Conservation (phyloP, 2,797 vertebrate genomes). For the Aeoliscus strigatus region DNA sequence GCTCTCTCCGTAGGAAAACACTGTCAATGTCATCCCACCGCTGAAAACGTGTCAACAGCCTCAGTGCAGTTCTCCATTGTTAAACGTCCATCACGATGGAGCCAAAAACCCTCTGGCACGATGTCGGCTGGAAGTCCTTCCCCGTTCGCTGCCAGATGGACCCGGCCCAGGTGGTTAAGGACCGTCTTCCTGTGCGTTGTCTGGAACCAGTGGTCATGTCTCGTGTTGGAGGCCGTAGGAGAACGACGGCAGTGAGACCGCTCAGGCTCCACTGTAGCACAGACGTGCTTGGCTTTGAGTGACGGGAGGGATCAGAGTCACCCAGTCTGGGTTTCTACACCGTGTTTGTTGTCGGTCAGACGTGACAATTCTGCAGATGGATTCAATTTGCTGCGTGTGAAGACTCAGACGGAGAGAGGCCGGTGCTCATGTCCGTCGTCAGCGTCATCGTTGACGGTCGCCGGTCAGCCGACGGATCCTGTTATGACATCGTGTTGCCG, state of each 20-base stretch:
- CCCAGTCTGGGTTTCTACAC: slow-evolving; percentile 30
- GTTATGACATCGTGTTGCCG: slow-evolving; percentile 42
- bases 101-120: slow-evolving; percentile 48
- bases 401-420: slow-evolving; percentile 28
- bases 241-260: slow-evolving; percentile 18
- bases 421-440: slow-evolving; percentile 59
- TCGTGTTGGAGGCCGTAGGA: slow-evolving; percentile 17
- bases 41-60: slow-evolving; percentile 7
- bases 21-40: slow-evolving; percentile 1
- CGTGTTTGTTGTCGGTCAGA: slow-evolving; percentile 12
- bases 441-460: slow-evolving; percentile 54
- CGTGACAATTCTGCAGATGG: slow-evolving; percentile 52
- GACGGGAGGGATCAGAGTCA: slow-evolving; percentile 31
- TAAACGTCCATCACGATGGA: slow-evolving; percentile 45
- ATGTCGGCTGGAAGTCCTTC: slow-evolving; percentile 59
- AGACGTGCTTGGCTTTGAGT: slow-evolving; percentile 5
- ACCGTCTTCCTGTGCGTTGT: slow-evolving; percentile 55
- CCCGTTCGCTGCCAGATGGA: slow-evolving; percentile 48
- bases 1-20: slow-evolving; percentile 4
- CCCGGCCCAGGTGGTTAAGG: slow-evolving; percentile 57
- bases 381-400: slow-evolving; percentile 56
- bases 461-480: slow-evolving; percentile 27
- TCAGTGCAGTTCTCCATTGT: slow-evolving; percentile 25
- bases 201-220: slow-evolving; percentile 39
- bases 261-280: neutral